A percentile compares a stretch with the other conserved stretches of the same genome.
phyloP scores from a whole-genome alignment of 2,888 invertebrate species.

The Hybos culiciformis region DNA sequence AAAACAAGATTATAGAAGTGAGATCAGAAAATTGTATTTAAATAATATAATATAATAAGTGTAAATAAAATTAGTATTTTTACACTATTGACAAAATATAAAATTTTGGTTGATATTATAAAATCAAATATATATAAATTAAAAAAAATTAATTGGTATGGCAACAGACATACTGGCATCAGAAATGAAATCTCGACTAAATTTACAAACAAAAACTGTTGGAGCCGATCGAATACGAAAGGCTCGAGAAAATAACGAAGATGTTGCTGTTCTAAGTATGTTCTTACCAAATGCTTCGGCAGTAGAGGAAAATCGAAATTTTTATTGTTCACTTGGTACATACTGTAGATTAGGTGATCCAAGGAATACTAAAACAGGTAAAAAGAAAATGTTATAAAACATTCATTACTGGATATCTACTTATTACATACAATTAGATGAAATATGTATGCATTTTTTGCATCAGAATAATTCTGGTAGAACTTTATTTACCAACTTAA shows the following conservation, averaged over 20 bases:
- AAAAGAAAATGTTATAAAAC: slow-evolving; percentile 12
- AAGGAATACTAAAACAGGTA: slow-evolving; percentile 67
- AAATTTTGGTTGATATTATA: no score
- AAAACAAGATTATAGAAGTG: no score
- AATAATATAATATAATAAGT: no score
- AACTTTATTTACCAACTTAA: no score
- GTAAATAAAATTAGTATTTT: no score
- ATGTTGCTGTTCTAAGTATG: slow-evolving; percentile 76
- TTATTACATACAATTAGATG: no score
- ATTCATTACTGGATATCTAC: no score
- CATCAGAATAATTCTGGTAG: no score
- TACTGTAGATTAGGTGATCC: slow-evolving; percentile 66
- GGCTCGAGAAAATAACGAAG: slow-evolving; percentile 72
- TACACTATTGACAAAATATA: no score
- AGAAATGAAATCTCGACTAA: slow-evolving; percentile 57
- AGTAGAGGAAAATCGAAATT: slow-evolving; percentile 55
- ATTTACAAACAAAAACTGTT: slow-evolving; percentile 63
- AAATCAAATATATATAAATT: no score
- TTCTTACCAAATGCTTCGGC: slow-evolving; percentile 54
- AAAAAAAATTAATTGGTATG: slow-evolving; percentile 46
- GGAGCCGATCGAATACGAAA: slow-evolving; percentile 69
- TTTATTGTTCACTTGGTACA: slow-evolving; percentile 61
- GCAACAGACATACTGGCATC: slow-evolving; percentile 66
- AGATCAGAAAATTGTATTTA: no score
- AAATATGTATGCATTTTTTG: no score